Evolutionary conservation across 2,113 vertebrate genomes (phyloP).

Genomic region (Vimba vimba): DNA sequence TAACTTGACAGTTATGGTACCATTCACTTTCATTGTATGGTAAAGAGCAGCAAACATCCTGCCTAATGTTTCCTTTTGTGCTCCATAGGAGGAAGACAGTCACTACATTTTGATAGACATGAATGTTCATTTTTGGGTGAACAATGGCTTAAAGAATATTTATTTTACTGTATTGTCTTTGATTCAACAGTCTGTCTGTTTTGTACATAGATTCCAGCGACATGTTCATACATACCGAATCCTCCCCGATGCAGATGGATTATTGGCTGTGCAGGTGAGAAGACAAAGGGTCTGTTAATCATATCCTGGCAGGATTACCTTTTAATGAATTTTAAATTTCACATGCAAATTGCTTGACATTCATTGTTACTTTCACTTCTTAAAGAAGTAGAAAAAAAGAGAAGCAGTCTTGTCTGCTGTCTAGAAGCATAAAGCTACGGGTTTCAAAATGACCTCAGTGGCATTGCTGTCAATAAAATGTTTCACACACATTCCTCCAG

Average conservation of each 20-base stretch:
- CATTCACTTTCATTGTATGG: neutral
- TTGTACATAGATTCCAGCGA: conserved; percentile 78
- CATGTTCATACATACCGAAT: conserved; percentile 89
- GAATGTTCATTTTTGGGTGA: neutral
- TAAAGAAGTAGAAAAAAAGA: neutral
- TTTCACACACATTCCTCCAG: conserved; percentile 71
- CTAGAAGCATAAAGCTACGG: conserved; percentile 60
- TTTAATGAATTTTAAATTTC: neutral
- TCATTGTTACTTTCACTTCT: conserved; percentile 57
- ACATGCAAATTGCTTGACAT: conserved; percentile 36
- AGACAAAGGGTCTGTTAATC: neutral
- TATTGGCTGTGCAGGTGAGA: conserved; percentile 87
- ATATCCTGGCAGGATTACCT: neutral
- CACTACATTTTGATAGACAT: neutral
- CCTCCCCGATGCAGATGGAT: conserved; percentile 82
- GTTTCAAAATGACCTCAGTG: conserved; percentile 70
- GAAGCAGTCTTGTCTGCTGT: conserved; percentile 12
- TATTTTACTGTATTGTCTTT: neutral
- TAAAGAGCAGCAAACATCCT: neutral
- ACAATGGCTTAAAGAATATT: neutral
- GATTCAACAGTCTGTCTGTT: conserved; percentile 19
- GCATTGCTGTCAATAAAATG: conserved; percentile 73
- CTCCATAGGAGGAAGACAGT: neutral
- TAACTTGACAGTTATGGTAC: neutral
- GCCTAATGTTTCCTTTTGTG: too few relatives aligned